Evolutionary conservation across 2,113 vertebrate genomes (phyloP).

Genomic region (Albula goreensis): DNA sequence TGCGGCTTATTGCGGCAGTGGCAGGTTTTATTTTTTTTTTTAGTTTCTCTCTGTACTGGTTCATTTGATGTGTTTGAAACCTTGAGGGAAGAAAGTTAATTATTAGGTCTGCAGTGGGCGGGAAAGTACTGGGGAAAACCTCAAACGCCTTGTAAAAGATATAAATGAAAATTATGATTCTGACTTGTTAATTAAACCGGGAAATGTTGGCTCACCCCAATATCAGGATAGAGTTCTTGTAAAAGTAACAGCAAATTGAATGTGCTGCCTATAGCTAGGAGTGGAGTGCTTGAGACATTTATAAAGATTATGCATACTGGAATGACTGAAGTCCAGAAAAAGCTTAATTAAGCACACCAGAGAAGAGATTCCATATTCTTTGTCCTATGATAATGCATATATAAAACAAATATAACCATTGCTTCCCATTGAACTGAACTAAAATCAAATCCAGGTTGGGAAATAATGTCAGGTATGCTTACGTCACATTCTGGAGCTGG

Average conservation of each 20-base stretch:
- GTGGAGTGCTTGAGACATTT: background rate
- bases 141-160: conserved; percentile 2
- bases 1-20: conserved; percentile 54
- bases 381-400: background rate
- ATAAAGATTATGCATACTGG: background rate
- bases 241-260: background rate
- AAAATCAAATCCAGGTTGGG: background rate
- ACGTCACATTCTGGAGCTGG: background rate
- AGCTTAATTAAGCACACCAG: background rate
- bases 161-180: background rate
- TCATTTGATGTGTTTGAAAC: conserved; percentile 58
- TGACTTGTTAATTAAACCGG: background rate
- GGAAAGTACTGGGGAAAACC: conserved; percentile 41
- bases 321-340: background rate
- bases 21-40: conserved; percentile 37
- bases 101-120: conserved; percentile 48
- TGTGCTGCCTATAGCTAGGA: background rate
- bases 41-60: conserved; percentile 51
- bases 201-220: background rate
- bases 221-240: background rate
- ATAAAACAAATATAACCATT: background rate
- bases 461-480: conserved; percentile 3
- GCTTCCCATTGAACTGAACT: background rate
- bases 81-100: conserved; percentile 55
- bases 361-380: background rate